Base-by-base conservation (phyloP, 2,888 invertebrate species). In the Cataglyphis cursor region DNA sequence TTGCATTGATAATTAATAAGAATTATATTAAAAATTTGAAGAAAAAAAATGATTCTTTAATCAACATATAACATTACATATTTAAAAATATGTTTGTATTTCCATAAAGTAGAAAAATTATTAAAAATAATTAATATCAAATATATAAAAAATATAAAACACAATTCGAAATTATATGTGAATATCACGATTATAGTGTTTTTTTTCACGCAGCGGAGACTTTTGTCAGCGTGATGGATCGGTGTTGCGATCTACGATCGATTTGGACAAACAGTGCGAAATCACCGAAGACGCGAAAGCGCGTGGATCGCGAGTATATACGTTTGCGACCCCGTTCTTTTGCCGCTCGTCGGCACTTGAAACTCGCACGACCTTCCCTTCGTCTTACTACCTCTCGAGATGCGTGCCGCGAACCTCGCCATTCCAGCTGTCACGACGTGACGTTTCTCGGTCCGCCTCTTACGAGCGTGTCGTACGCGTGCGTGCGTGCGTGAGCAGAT, bases 321-420 rank as follows among this genome's bases (percentile, higher is more conserved):
- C 15, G 72, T 65, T 57, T 72, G 41, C 70, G 86, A 73, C 68
- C 75, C 64, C 74, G 70, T 83, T 86, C 66, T 38, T n/a, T 28
- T 41, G 81, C 64, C 51, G 61, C 54, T 78, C 83, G 81, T 83
- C 86, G 82, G 76, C 82, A 89, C 86, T 87, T 84, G 18, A 64
- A 15, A 54, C 89, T 89, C 87, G 89, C 82, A 84, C 78, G 87
- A 85, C 87, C 87, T 88, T 89, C 90, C 75, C 85, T 28, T 8
- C 65, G 61, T 83, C 54, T 83, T 74, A 72, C 66, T 54, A 51
- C n/a, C 8, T 61, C 38, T 44, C 84, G 83, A 85, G 78, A 74
- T 84, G 81, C 76, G 68, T 75, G 51, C 72, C 24, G 41, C 18
- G 73, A 44, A 72, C 78, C 57, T 44, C 73, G 41, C 44, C 78